Conservation (phyloP, 2,888 invertebrate species). For the Nomada lathburiana region DNA sequence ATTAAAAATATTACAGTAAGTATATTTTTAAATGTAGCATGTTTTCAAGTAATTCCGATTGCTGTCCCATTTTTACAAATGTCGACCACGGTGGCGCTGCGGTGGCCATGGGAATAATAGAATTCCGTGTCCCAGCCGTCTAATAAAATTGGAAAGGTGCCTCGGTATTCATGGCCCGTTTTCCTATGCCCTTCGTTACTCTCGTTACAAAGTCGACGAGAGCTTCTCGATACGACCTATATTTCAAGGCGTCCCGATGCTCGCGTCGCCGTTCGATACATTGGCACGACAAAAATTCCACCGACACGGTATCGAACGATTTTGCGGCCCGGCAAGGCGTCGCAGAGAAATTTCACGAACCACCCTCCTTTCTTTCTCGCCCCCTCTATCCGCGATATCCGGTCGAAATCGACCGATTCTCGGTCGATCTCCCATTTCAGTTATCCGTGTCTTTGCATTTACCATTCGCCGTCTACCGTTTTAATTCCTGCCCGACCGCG, state of each 20-base stretch:
- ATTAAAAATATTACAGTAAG: too few species aligned
- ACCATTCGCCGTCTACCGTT: neutral
- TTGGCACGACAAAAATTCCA: slow-evolving; percentile 20
- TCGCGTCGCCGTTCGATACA: slow-evolving; percentile 2
- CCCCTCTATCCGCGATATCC: too few species aligned
- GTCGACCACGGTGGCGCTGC: too few species aligned
- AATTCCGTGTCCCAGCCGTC: slow-evolving; percentile 2
- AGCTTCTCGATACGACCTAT: slow-evolving; percentile 53
- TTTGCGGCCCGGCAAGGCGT: slow-evolving; percentile 16
- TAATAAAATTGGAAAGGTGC: slow-evolving; percentile 44
- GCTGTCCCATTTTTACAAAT: too few species aligned
- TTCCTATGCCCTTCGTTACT: slow-evolving; percentile 45
- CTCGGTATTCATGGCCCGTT: slow-evolving; percentile 40
- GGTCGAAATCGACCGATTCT: neutral
- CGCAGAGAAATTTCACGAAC: neutral
- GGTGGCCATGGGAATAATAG: slow-evolving; percentile 30
- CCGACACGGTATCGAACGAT: slow-evolving; percentile 6
- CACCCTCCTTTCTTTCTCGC: neutral
- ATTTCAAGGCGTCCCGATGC: slow-evolving; percentile 28
- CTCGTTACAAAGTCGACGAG: slow-evolving; percentile 45
- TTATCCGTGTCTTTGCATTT: too few species aligned
- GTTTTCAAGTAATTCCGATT: too few species aligned
- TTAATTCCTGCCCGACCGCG: too few species aligned
- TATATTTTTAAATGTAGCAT: too few species aligned
- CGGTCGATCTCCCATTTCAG: neutral